A percentile compares a stretch with the other conserved stretches of the same genome.
These are phyloP conservation scores for Tethea ocularis DNA, from an alignment of 2,888 invertebrate species.

Conservation along the genomic window DNA sequence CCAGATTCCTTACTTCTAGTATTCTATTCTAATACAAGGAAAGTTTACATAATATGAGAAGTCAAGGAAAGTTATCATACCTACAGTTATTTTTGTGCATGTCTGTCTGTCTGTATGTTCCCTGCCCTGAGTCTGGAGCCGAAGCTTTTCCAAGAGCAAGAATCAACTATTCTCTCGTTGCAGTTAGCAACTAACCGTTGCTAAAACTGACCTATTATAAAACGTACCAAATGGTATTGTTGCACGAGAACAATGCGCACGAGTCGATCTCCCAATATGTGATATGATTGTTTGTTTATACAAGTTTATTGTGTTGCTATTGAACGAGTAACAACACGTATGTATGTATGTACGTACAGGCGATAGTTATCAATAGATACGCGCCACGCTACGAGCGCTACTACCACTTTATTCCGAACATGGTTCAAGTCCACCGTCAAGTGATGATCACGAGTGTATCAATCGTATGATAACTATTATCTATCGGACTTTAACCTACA, in stretches of 20 bases:
- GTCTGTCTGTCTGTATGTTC: no score
- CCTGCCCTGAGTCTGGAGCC: no score
- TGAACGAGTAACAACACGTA: neutral
- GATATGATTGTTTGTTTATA: neutral
- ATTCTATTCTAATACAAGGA: no score
- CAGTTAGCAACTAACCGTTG: no score
- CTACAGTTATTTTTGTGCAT: no score
- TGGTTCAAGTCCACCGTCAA: neutral
- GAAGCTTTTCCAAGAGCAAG: no score
- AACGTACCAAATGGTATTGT: neutral
- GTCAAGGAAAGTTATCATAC: no score
- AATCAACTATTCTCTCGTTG: no score
- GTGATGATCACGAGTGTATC: neutral
- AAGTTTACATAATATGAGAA: no score
- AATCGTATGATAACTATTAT: neutral
- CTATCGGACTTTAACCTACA: neutral
- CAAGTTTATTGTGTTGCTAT: neutral
- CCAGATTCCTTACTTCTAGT: no score
- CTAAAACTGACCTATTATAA: no score
- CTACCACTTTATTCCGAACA: neutral
- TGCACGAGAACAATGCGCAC: neutral
- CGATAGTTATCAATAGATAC: neutral
- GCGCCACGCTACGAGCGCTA: neutral
- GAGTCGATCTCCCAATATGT: neutral
- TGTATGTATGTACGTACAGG: no score